Percentiles rank a stretch among this genome's conserved stretches.
Conservation (phyloP, 1,140 invertebrate genomes). For the Acyrthosiphon pisum region DNA sequence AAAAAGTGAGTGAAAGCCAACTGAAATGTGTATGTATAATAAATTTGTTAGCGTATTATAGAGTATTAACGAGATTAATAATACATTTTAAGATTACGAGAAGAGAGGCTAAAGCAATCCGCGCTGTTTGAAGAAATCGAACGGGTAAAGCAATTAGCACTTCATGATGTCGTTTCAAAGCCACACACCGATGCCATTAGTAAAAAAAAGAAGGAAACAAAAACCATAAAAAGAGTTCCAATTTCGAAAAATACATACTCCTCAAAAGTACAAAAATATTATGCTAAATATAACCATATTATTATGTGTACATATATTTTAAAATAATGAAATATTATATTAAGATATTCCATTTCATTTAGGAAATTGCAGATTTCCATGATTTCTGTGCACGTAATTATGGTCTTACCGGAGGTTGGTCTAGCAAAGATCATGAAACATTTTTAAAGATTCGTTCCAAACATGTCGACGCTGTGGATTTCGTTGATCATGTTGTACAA, state of each 20-base stretch:
- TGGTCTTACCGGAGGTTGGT: slow-evolving; percentile 43
- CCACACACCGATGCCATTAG: not conserved
- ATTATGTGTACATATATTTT: not conserved
- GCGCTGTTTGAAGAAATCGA: slow-evolving; percentile 6
- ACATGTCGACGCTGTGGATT: not conserved
- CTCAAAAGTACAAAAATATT: slow-evolving; percentile 33
- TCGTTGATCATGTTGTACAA: slow-evolving; percentile 10
- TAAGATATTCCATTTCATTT: not conserved
- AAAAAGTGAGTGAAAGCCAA: slow-evolving; percentile 38
- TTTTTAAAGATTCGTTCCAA: slow-evolving; percentile 42
- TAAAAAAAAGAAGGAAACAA: not conserved
- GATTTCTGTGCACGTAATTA: slow-evolving; percentile 38
- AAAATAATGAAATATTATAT: not conserved
- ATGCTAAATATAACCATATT: not conserved
- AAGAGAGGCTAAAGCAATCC: not conserved
- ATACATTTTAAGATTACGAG: slow-evolving; percentile 43
- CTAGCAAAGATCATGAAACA: slow-evolving; percentile 49
- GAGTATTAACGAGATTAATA: not conserved
- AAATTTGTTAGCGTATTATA: not conserved
- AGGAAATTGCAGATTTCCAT: slow-evolving; percentile 47
- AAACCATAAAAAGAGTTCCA: not conserved
- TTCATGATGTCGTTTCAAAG: not conserved
- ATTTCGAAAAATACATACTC: slow-evolving; percentile 51
- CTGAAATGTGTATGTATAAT: not conserved
- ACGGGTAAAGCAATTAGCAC: not conserved